These are phyloP conservation scores for Drosophila parvula DNA, from an alignment of 1,140 invertebrate species.

Conservation along the genomic window DNA sequence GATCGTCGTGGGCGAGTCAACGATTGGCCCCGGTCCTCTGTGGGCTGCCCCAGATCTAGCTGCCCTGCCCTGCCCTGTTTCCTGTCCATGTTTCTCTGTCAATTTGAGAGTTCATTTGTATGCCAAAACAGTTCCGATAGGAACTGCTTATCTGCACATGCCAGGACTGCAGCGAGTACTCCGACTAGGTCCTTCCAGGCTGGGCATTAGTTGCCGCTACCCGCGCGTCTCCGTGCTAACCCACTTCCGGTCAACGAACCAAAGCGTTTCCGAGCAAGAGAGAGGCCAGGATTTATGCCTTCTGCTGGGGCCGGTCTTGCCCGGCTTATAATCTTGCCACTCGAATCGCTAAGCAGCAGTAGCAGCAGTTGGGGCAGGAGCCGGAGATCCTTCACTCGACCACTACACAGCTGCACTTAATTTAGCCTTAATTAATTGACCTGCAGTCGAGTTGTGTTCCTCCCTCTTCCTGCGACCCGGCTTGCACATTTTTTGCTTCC, in stretches of 20 bases:
- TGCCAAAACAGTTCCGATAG: constrained; percentile 46
- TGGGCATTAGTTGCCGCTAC: constrained; percentile 49
- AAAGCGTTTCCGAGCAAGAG: constrained; percentile 64
- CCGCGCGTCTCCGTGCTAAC: constrained; percentile 39
- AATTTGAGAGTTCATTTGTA: constrained; percentile 65
- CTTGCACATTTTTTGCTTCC: constrained; percentile 43
- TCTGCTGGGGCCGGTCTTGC: constrained; percentile 34
- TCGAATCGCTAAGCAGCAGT: constrained; percentile 72
- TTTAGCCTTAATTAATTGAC: constrained; percentile 82
- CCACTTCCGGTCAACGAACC: constrained; percentile 74
- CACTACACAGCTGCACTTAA: constrained; percentile 72
- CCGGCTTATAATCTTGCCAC: constrained; percentile 77
- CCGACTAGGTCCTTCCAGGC: constrained; percentile 5
- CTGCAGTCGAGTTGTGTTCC: constrained; percentile 69
- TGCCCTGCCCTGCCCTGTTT: constrained; percentile 21
- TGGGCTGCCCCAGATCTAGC: constrained; percentile 16
- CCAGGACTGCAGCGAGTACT: constrained; percentile 10
- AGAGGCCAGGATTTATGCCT: constrained; percentile 65
- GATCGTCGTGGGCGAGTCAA: constrained; percentile 20
- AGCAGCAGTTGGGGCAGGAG: constrained; percentile 37
- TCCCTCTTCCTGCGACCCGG: constrained; percentile 21
- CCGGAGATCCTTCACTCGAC: constrained; percentile 57
- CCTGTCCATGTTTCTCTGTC: constrained; percentile 68
- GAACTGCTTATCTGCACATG: constrained; percentile 53
- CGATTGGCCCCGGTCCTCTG: not conserved